Evolutionary conservation across 2,888 invertebrate species (phyloP).

Genomic region (Rhagonycha fulva): DNA sequence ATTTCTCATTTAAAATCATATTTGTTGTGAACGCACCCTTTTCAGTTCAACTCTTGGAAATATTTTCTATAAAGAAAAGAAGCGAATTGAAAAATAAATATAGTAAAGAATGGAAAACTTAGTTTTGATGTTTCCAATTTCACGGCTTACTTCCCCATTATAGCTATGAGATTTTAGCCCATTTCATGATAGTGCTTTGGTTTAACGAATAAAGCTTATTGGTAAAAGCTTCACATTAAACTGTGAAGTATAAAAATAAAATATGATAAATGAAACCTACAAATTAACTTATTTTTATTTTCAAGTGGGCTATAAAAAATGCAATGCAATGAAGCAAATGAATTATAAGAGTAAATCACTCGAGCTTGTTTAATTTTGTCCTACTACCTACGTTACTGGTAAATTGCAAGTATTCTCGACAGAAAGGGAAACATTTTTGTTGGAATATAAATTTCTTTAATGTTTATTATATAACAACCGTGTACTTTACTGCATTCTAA

Average conservation of each 20-base stretch:
- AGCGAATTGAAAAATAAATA: conserved; percentile 29
- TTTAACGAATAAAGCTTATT: conserved; percentile 4
- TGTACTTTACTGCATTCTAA: neutral
- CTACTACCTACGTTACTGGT: conserved; percentile 5
- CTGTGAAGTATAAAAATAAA: conserved; percentile 8
- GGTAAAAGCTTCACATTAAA: neutral
- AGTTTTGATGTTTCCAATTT: conserved; percentile 42
- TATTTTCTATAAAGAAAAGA: conserved; percentile 15
- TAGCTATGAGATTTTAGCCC: conserved; percentile 21
- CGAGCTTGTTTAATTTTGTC: conserved; percentile 27
- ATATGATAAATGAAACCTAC: conserved; percentile 10
- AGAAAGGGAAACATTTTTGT: neutral
- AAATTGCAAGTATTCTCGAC: neutral
- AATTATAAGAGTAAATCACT: conserved; percentile 27
- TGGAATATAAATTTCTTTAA: neutral
- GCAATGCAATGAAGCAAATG: conserved; percentile 29
- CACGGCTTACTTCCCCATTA: conserved; percentile 38
- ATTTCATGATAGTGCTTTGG: conserved; percentile 12
- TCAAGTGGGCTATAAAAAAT: conserved; percentile 20
- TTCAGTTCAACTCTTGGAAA: neutral
- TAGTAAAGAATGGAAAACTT: conserved; percentile 34
- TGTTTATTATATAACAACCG: neutral
- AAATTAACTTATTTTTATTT: conserved; percentile 30
- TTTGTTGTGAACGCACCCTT: conserved; percentile 10
- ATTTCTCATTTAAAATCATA: conserved; percentile 7